A percentile compares a stretch with the other conserved stretches of the same genome.
Evolutionary conservation across 2,888 invertebrate genomes (phyloP).

Genomic region (Lycaena phlaeas): DNA sequence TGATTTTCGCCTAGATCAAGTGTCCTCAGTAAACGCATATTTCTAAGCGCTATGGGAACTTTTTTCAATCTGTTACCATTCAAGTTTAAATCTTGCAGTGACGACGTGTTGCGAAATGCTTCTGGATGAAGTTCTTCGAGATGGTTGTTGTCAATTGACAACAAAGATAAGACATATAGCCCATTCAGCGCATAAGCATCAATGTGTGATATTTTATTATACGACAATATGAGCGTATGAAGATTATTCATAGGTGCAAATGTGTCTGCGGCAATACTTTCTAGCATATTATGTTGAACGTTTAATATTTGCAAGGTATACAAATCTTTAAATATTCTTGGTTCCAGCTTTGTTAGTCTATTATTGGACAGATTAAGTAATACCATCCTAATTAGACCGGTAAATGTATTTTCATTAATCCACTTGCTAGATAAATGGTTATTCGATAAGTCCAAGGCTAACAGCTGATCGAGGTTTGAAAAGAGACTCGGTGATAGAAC

Average conservation of each 20-base stretch:
- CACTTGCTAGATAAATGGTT: constrained; percentile 90
- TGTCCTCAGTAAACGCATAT: constrained; percentile 88
- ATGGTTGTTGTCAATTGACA: constrained; percentile 89
- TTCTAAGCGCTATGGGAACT: constrained; percentile 86
- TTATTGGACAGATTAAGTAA: constrained; percentile 90
- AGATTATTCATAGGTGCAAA: constrained; percentile 94
- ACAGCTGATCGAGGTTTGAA: constrained; percentile 86
- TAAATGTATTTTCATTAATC: constrained; percentile 89
- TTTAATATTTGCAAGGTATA: constrained; percentile 90
- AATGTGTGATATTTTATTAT: constrained; percentile 87
- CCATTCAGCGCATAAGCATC: constrained; percentile 92
- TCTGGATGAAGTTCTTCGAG: constrained; percentile 88
- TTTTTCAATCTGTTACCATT: constrained; percentile 88
- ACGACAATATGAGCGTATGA: constrained; percentile 89
- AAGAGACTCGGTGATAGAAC: constrained; percentile 89
- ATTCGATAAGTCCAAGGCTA: constrained; percentile 86
- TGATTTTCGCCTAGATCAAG: constrained; percentile 94
- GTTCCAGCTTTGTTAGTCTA: constrained; percentile 84
- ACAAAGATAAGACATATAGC: constrained; percentile 86
- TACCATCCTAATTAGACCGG: constrained; percentile 90
- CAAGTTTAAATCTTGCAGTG: constrained; percentile 90
- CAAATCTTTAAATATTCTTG: constrained; percentile 87
- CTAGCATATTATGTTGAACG: constrained; percentile 87
- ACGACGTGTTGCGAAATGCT: constrained; percentile 92
- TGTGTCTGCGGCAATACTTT: constrained; percentile 88